These are phyloP conservation scores for Trilocha varians DNA, from an alignment of 2,888 invertebrate species.

Conservation along the genomic window DNA sequence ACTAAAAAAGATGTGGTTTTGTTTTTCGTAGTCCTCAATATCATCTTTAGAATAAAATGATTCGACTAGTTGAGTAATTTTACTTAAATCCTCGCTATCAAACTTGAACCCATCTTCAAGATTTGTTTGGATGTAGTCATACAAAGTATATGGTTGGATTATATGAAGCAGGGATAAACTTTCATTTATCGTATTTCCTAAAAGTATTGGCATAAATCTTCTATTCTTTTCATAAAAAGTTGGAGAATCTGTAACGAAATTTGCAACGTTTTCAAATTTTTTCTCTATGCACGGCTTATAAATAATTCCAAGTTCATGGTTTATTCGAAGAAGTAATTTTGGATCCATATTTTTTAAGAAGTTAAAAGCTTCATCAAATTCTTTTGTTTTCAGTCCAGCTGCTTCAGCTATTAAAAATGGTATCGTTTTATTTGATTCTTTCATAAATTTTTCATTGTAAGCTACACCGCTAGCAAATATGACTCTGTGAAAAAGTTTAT, in stretches of 20 bases:
- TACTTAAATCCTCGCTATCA: conserved; percentile 7
- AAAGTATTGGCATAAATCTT: conserved; percentile 19
- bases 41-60: no score
- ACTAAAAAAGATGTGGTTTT: background rate
- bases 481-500: conserved; percentile 25
- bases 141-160: background rate
- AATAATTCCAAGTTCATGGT: conserved; percentile 8
- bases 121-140: background rate
- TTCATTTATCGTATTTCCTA: conserved; percentile 26
- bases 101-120: background rate
- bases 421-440: conserved; percentile 16
- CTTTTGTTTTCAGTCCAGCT: conserved; percentile 21
- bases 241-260: conserved; percentile 20
- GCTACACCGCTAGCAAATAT: conserved; percentile 30
- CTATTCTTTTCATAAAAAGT: conserved; percentile 13
- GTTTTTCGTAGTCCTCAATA: conserved; percentile 18
- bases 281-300: conserved; percentile 25
- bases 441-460: conserved; percentile 9
- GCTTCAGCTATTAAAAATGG: conserved; percentile 21
- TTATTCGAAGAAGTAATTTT: conserved; percentile 19
- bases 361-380: conserved; percentile 22
- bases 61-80: conserved; percentile 14
- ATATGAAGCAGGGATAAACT: background rate
- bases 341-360: conserved; percentile 22
- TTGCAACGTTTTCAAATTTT: conserved; percentile 22